Base-by-base conservation (phyloP, 2,888 invertebrate genomes). In the Agrotis clavis region DNA sequence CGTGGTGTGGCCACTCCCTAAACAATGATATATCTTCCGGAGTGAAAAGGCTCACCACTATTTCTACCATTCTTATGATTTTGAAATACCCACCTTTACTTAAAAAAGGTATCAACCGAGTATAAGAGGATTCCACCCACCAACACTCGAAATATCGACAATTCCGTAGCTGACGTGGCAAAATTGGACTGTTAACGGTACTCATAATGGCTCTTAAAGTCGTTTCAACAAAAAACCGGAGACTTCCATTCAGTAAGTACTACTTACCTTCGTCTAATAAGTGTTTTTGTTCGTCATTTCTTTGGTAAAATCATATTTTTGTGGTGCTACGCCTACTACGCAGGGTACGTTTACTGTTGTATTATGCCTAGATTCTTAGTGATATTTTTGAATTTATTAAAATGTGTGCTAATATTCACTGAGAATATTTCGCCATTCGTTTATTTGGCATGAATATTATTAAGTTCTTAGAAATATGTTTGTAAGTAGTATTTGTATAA, bases 171-270 rank as follows among this genome's bases (percentile, higher is more conserved):
- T 81, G 77, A 84, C 83, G 72, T 66, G 60, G 78, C 82, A 71
- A 74, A 82, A 80, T 77, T 77, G 67, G 64, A 77, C 78, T 62
- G 63, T 61, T 80, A 76, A 84, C 75, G 67, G 77, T 76, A 71
- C 59, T 67, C 51, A 51, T 70, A 82, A 84, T 82, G 74, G 64
- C 61, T 70, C 84, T 84, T 73, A 61, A 70, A 82, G 72, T 67
- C 72, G 77, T 74, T 84, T 59, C 60, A 62, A 76, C 67, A 81
- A 83, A 83, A 83, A 80, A 71, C 69, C 62, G 66, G 70, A 74
- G 79, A 72, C 62, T 74, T 72, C 72, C 75, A 77, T 77, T 74
- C 68, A 68, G 59, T 74, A 70, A 77, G 80, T 74, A 74, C 69
- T 71, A 79, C 73, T 82, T 80, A 67, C 30, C 73, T 73, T 80